Percentiles rank a stretch among this genome's conserved stretches.
These are phyloP conservation scores for Henricia sp. DNA, from an alignment of 53 echinoderm and acorn worm species.

Conservation along the genomic window DNA sequence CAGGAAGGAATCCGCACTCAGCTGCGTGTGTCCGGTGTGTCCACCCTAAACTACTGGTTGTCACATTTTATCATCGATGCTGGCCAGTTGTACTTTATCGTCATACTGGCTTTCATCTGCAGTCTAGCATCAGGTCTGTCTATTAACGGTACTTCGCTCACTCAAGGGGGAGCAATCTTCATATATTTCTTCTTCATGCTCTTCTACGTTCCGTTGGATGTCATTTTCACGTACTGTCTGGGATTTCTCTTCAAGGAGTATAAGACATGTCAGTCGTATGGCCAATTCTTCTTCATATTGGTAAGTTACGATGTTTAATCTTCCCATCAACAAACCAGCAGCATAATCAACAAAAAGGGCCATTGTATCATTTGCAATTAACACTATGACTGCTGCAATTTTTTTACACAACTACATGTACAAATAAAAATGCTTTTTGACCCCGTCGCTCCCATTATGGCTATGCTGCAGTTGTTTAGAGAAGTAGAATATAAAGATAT, in stretches of 20 bases:
- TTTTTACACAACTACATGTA: too few relatives aligned
- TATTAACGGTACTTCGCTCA: conserved; percentile 52
- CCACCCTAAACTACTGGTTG: conserved; percentile 62
- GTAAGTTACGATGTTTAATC: too few relatives aligned
- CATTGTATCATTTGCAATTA: too few relatives aligned
- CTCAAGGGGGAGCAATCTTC: conserved; percentile 64
- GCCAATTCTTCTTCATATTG: conserved; percentile 35
- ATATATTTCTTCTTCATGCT: conserved; percentile 52
- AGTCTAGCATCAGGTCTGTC: conserved; percentile 47
- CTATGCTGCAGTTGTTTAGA: too few relatives aligned
- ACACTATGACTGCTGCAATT: too few relatives aligned
- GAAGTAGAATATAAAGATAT: too few relatives aligned
- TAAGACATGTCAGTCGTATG: conserved; percentile 56
- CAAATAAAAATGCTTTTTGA: too few relatives aligned
- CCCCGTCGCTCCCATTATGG: too few relatives aligned
- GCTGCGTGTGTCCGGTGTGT: conserved; percentile 73
- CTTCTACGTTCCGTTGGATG: conserved; percentile 51
- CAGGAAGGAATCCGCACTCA: conserved; percentile 69
- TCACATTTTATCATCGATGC: conserved; percentile 65
- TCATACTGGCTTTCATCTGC: conserved; percentile 65
- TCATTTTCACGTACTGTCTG: conserved; percentile 61
- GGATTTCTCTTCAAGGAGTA: conserved; percentile 69
- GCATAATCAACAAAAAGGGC: too few relatives aligned
- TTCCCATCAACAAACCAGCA: too few relatives aligned
- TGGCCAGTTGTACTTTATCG: conserved; percentile 34